These are phyloP conservation scores for Poeciliopsis infans DNA, from an alignment of 2,797 vertebrate species.

Conservation along the genomic window DNA sequence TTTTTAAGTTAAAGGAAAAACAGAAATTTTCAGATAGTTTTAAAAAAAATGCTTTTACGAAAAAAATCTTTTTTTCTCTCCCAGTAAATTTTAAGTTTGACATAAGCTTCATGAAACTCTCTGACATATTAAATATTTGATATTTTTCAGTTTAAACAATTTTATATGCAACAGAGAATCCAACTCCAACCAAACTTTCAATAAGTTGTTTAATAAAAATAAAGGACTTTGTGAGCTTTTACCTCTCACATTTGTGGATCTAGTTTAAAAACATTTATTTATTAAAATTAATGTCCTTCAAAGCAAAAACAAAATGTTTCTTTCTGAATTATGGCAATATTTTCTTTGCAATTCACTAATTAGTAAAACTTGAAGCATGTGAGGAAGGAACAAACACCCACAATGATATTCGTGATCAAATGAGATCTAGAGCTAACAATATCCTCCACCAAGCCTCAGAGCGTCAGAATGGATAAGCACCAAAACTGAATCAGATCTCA, in stretches of 20 bases:
- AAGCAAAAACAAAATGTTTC: background rate
- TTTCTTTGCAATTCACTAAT: background rate
- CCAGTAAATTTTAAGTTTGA: too few species aligned
- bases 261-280: background rate
- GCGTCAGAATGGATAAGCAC: conserved; percentile 18
- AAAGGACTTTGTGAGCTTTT: too few species aligned
- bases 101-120: too few species aligned
- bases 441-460: conserved; percentile 20
- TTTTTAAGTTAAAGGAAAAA: too few species aligned
- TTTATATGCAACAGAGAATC: too few species aligned
- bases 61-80: too few species aligned
- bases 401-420: conserved; percentile 33
- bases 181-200: too few species aligned
- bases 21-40: background rate
- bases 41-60: fast-evolving
- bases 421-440: conserved; percentile 22
- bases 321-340: background rate
- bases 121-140: too few species aligned
- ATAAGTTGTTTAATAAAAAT: too few species aligned
- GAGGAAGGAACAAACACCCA: conserved; percentile 32
- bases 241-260: too few species aligned
- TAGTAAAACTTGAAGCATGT: background rate
- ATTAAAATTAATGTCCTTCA: background rate
- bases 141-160: too few species aligned
- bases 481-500: conserved; percentile 25